Evolutionary conservation across 2,113 vertebrate species (phyloP), one percentile per base, ranked within the genome.

Genomic region (Seriola quinqueradiata): DNA sequence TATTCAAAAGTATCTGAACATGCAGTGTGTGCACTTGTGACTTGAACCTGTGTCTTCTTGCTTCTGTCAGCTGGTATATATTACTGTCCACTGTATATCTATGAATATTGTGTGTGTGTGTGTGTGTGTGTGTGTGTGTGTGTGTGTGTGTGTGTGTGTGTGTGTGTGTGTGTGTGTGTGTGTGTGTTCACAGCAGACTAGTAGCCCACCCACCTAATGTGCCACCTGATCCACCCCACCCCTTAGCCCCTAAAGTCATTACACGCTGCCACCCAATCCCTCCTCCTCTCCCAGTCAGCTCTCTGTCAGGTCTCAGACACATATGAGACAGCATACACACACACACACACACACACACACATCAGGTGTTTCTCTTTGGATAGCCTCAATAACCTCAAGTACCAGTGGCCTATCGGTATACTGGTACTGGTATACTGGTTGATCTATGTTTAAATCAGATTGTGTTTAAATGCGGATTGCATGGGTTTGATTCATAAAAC

Each of bases 161-260:
- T 46, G 32, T 14, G 48, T 59, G 32, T 58, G 64, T 70, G 65
- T 75, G 70, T 46, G 32, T 14, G 48, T 59, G 28, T 28, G n/a
- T 59, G 48, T 75, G 48, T 38, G 46, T 42, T 74, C 61, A 68
- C 34, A 74, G 77, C 46, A 77, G 71, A 81, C 65, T 65, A 70
- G 44, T 76, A 54, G 86, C 82, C 84, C 90, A 86, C 84, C 85
- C 88, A 87, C 81, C 81, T 89, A 87, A 81, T 83, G 60, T 75
- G 81, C 79, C 90, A 94, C 92, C 84, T 91, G 91, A 93, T 94
- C 92, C 90, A 80, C 61, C 58, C 64, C 85, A 79, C 73, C 76
- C 70, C 73, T 70, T 16, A 9, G 61, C 69, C 86, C 83, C 85
- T 77, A 32, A 86, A 92, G 85, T 86, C 88, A 90, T 93, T 86